These are phyloP conservation scores for Probosciger aterrimus DNA, from an alignment of 2,113 vertebrate species.

Conservation along the genomic window DNA sequence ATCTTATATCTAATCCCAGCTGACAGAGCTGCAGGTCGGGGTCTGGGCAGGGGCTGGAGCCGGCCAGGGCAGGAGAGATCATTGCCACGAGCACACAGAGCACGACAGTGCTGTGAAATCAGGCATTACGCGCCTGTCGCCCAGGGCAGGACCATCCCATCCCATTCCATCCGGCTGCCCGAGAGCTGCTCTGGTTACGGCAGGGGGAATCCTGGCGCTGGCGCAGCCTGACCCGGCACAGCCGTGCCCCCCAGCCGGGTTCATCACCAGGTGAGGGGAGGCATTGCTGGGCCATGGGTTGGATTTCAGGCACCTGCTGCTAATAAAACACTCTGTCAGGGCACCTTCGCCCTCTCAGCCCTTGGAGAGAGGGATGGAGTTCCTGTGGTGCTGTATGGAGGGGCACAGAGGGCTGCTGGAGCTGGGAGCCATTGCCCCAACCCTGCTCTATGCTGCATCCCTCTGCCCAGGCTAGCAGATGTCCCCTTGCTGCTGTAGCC, in stretches of 20 bases:
- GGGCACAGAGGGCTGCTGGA: background rate
- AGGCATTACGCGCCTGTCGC: conserved; percentile 45
- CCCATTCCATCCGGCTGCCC: background rate
- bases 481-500: background rate
- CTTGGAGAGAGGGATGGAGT: background rate
- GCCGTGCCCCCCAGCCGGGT: conserved; percentile 29
- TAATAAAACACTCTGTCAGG: conserved; percentile 78
- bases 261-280: conserved; percentile 75
- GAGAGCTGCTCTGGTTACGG: background rate
- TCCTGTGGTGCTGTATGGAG: background rate
- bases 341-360: background rate
- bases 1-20: conserved; percentile 12
- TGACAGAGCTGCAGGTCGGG: background rate
- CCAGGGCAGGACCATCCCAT: background rate
- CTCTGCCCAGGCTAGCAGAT: background rate
- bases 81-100: background rate
- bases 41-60: background rate
- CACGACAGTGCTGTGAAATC: conserved; percentile 41
- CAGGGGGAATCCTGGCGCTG: background rate
- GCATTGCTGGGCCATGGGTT: conserved; percentile 30
- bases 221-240: conserved; percentile 54
- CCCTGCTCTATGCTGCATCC: background rate
- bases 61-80: background rate
- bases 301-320: conserved; percentile 72
- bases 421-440: fast-evolving